Base-by-base conservation (phyloP, 2,113 vertebrate species). In the Chauna torquata region DNA sequence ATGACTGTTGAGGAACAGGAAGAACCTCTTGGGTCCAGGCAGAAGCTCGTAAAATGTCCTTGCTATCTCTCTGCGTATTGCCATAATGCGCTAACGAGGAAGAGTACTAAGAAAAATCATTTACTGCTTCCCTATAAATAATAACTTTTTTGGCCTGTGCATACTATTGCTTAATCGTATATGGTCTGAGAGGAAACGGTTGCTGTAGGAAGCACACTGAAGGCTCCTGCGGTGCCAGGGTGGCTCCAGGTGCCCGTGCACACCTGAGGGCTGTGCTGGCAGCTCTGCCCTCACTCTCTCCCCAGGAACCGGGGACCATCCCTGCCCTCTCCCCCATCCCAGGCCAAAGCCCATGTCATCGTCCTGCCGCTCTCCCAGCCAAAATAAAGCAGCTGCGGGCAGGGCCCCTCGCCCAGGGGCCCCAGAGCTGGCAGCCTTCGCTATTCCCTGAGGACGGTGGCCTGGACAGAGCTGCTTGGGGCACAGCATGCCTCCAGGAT, bases 301-400 rank as follows among this genome's bases (percentile, higher is more conserved):
- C 49, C 4, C 18, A 2, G 20, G 20, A 30, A 36, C 30, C 0
- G 0, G 4, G 8, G 12, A 17, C 16, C 12, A 8, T 49, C 45
- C 28, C 44, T 80, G 52, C 16, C 5, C 19, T 52, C 2, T 1
- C 3, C 4, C 45, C 18, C 52, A 58, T 45, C 78, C 72, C 74
- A 66, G 52, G 52, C 7, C 61, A 80, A 40, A 34, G 11, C 30
- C 59, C 11, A 5, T 61, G 49, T 6, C 76, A 24, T 64, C 2
- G 0, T 20, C 34, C 86, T 84, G 59, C 27, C 36, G 19, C 76
- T 86, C 45, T 81, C 34, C 64, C 30, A 50, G 47, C 18, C 24
- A 3, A 42, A 55, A 9, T 17, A 27, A 0, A 7, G 38, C 59
- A 3, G 2, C 34, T 7, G 0, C 0, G 20, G 2, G 1, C 36